Percentiles rank a stretch among this genome's conserved stretches.
Conservation (phyloP, 2,888 invertebrate genomes). For the Pandemis corylana region DNA sequence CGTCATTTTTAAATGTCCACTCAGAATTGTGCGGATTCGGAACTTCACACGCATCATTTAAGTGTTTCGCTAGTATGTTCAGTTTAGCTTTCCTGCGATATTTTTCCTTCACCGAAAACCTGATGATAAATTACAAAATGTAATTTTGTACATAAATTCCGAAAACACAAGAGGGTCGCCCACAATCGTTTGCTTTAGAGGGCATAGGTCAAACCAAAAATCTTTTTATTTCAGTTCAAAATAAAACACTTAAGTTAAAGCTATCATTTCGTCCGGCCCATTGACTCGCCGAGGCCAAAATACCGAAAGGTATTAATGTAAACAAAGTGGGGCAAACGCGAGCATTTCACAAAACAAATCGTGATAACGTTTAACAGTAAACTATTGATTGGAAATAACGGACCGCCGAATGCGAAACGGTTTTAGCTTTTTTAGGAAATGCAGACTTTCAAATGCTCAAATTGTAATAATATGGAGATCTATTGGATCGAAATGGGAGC, state of each 20-base stretch:
- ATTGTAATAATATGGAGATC: slow-evolving; percentile 3
- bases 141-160: too few species aligned
- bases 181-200: too few species aligned
- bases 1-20: too few species aligned
- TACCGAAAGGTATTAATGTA: slow-evolving; percentile 21
- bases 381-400: slow-evolving; percentile 68
- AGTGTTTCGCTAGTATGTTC: too few species aligned
- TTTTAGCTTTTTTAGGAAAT: slow-evolving; percentile 26
- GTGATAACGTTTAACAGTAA: slow-evolving; percentile 69
- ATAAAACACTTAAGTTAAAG: neutral
- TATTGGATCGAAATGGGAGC: neutral
- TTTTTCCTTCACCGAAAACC: too few species aligned
- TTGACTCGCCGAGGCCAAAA: slow-evolving; percentile 5
- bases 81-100: too few species aligned
- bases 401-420: slow-evolving; percentile 45
- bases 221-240: neutral
- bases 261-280: neutral
- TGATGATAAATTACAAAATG: too few species aligned
- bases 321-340: slow-evolving; percentile 43
- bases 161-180: too few species aligned
- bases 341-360: slow-evolving; percentile 49
- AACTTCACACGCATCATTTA: too few species aligned
- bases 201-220: neutral
- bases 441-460: slow-evolving; percentile 17
- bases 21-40: too few species aligned